Evolutionary conservation across 2,888 invertebrate genomes (phyloP), one percentile per base, ranked within the genome.

Genomic region (Polydesmus complanatus): DNA sequence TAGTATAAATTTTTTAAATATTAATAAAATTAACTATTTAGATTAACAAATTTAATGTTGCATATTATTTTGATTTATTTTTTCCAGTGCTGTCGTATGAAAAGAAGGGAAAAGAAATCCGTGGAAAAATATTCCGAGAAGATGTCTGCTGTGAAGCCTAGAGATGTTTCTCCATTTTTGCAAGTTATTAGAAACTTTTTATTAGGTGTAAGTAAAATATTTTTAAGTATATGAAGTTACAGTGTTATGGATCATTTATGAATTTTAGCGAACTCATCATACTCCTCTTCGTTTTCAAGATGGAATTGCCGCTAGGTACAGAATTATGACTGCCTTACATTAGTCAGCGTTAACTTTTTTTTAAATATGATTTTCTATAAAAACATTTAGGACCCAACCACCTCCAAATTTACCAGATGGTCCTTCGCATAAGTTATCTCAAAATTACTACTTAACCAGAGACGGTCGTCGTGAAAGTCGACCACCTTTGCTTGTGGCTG

Each of bases 371-470:
- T 8, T 19, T 26, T 54, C 22, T 54, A n/a, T 54, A 54, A 54
- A 14, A 11, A 26, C 14, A 47, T 47, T 25, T 59, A 83, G 94
- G 68, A 85, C 85, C 58, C 91, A 88, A 71, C 90, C 90, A 25
- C 84, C 78, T 19, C 94, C 93, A 54, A 73, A 79, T 60, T 73
- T 93, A 57, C 95, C 90, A 22, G 87, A 83, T 64, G 95, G 93
- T 11, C 84, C 87, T 1, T 78, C 85, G 27, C 87, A 89, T 74
- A 81, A 83, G 69, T 78, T 88, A 63, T 81, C 85, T 18, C 82
- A 80, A 54, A 92, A 94, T 74, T 91, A 92, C 73, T 95, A 96
- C 70, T 86, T 78, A 70, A 74, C 78, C 0, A 80, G 94, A 61
- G 95, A 96, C 77, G 89, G 79, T 0, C 81, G 95, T 56, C 80